These are phyloP conservation scores for Illadopsis cleaveri DNA, from an alignment of 2,113 vertebrate species.

Conservation along the genomic window DNA sequence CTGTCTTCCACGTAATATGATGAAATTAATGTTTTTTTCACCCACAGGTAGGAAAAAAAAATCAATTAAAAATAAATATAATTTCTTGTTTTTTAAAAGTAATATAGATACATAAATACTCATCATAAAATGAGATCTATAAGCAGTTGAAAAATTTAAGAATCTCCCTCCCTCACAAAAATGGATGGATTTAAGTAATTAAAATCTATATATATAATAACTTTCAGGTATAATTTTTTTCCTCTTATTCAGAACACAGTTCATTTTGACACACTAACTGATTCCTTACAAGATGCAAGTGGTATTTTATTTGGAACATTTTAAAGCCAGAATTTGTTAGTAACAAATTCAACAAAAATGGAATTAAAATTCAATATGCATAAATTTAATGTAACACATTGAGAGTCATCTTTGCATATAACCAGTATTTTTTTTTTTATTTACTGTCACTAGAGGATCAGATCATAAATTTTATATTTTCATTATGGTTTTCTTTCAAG, in stretches of 20 bases:
- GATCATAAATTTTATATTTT: neutral
- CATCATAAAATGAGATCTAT: neutral
- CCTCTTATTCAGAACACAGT: neutral
- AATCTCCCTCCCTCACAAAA: neutral
- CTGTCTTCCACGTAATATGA: neutral
- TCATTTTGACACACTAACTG: neutral
- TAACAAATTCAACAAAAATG: neutral
- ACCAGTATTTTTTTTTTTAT: neutral
- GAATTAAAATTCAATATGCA: neutral
- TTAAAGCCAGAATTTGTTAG: neutral
- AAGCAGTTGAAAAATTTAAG: neutral
- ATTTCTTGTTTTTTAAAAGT: neutral
- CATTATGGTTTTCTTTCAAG: constrained; percentile 13
- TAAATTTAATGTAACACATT: neutral
- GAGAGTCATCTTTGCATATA: neutral
- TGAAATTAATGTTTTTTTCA: neutral
- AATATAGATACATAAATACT: neutral
- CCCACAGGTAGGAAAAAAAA: neutral
- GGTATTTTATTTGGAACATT: neutral
- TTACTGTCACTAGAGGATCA: neutral
- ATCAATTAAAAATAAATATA: neutral
- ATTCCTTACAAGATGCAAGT: neutral
- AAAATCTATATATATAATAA: neutral
- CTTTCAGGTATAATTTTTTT: neutral
- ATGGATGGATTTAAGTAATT: neutral